These are phyloP conservation scores for Ceratosolen fusciceps DNA, from an alignment of 1,140 invertebrate genomes.

Conservation along the genomic window DNA sequence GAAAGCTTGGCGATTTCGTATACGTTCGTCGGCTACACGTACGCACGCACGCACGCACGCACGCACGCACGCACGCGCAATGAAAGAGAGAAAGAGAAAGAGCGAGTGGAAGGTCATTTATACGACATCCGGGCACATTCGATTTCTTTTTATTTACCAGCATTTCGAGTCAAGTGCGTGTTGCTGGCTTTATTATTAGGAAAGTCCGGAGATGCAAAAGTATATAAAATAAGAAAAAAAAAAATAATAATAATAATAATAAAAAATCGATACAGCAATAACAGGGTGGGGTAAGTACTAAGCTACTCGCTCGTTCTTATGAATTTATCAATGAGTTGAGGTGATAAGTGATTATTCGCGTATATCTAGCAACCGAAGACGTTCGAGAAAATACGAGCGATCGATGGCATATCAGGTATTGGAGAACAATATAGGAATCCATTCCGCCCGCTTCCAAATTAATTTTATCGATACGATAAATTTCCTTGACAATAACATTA, in stretches of 20 bases:
- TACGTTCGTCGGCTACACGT: no score
- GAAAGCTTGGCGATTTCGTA: slow-evolving; percentile 18
- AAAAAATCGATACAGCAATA: no score
- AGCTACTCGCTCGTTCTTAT: neutral
- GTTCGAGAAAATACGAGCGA: neutral
- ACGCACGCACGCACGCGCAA: neutral
- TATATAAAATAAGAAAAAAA: no score
- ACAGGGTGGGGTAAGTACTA: neutral
- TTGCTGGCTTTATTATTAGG: neutral
- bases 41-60: neutral
- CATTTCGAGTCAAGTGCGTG: neutral
- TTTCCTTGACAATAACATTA: no score
- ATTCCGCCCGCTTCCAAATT: no score
- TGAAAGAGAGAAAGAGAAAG: neutral
- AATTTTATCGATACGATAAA: no score
- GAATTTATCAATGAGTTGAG: neutral
- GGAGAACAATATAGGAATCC: no score
- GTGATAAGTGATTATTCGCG: neutral
- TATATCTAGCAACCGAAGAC: neutral
- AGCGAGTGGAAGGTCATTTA: neutral
- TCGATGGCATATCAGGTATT: no score
- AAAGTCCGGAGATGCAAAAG: neutral
- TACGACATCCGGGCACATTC: neutral
- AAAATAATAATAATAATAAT: no score
- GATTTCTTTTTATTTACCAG: neutral